A percentile compares a stretch with the other conserved stretches of the same genome.
Evolutionary conservation across 2,113 vertebrate genomes (phyloP).

Genomic region (Bos indicus): DNA sequence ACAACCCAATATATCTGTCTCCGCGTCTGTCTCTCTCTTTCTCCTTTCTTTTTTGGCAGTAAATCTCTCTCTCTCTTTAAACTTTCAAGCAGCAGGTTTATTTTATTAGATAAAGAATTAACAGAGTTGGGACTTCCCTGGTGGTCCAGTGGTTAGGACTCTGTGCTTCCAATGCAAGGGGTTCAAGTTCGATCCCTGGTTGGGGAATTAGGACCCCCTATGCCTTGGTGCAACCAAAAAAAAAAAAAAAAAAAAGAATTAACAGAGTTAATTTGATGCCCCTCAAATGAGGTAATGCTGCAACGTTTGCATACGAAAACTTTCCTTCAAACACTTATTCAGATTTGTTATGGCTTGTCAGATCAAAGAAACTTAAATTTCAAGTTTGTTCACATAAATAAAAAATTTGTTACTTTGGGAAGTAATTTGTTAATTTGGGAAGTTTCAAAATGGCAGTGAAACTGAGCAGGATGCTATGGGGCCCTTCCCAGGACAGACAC

Average conservation of each 20-base stretch:
- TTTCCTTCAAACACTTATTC: background rate
- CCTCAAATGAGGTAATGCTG: background rate
- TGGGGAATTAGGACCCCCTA: background rate
- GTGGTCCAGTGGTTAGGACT: background rate
- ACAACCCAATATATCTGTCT: background rate
- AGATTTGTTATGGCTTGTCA: slow-evolving; percentile 3
- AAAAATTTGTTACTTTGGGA: background rate
- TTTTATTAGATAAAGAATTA: slow-evolving; percentile 66
- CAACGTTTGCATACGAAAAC: background rate
- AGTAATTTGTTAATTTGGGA: background rate
- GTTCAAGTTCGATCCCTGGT: background rate
- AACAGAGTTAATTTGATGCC: background rate
- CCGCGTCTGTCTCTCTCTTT: background rate
- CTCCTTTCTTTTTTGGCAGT: background rate
- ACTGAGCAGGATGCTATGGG: background rate
- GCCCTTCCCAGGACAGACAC: background rate
- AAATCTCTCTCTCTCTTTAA: background rate
- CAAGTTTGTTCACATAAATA: background rate
- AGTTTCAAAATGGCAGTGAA: background rate
- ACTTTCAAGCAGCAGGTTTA: slow-evolving; percentile 48
- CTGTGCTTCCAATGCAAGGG: background rate
- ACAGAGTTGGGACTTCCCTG: slow-evolving; percentile 37
- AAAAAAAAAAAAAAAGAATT: background rate
- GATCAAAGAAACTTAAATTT: slow-evolving; percentile 3
- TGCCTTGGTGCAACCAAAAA: background rate